Conservation (phyloP, 2,888 invertebrate species). For the Xanthorhoe designata region DNA sequence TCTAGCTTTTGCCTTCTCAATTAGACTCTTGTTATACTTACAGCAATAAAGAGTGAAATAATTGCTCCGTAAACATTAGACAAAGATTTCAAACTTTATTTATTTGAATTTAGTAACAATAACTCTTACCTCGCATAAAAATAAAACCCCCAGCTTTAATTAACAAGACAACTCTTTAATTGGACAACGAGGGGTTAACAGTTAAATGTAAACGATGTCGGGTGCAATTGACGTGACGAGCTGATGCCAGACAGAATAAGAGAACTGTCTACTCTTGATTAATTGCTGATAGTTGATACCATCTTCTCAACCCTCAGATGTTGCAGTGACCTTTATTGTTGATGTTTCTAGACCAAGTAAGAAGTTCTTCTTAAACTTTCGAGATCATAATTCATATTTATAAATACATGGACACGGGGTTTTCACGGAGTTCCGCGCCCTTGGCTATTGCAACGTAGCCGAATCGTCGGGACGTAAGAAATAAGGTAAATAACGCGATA, state of each 20-base stretch:
- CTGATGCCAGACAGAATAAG: constrained; percentile 40
- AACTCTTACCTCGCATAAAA: constrained; percentile 1
- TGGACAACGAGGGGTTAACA: constrained; percentile 38
- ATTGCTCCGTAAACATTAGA: no score
- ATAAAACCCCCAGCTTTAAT: constrained; percentile 18
- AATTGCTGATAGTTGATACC: constrained; percentile 33
- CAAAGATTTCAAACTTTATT: not conserved
- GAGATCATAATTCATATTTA: no score
- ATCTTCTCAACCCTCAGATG: not conserved
- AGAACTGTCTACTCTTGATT: constrained; percentile 31
- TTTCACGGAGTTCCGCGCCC: no score
- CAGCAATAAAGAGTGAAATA: no score
- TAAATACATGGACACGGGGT: no score
- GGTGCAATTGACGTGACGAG: constrained; percentile 38
- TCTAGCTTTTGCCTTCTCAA: no score
- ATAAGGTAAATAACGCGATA: no score
- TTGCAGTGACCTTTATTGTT: not conserved
- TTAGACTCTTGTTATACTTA: no score
- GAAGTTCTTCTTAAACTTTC: no score
- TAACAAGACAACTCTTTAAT: constrained; percentile 28
- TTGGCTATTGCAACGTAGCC: no score
- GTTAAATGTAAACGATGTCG: constrained; percentile 38
- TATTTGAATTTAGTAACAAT: not conserved
- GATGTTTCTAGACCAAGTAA: no score
- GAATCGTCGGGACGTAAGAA: no score